Base-by-base conservation (phyloP, 2,797 vertebrate genomes). In the Molossus alvarezi region DNA sequence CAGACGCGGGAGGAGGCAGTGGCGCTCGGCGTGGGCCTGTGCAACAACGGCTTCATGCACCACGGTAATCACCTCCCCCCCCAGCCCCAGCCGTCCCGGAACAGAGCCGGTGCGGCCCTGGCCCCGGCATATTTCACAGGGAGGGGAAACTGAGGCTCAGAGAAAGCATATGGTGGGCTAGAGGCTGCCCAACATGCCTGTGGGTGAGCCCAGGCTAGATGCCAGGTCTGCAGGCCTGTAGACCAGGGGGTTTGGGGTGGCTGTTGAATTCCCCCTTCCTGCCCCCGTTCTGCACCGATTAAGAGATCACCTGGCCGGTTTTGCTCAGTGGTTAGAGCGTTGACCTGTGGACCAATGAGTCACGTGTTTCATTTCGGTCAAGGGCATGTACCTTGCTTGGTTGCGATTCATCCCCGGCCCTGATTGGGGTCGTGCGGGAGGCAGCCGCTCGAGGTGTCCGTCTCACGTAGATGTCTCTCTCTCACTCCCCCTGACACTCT, bases 31-130 rank as follows among this genome's bases (percentile, higher is more conserved):
- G 99, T 99, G 93, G 99, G 99, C 89, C 99, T 99, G 97, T 99
- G 99, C 98, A 99, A 99, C 99, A 99, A 99, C 0, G 99, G 99
- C 97, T 99, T 99, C 99, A 99, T 99, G 99, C 99, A 99, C 97
- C 99, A 99, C 0, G 99, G 99, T 99, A 98, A 99, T 33, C 41
- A 48, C 10, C 62, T 84, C 65, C 10, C 17, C 45, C 51, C 48
- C 73, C 11, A 1, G 48, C 33, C 62, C 62, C 55, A 13, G 6
- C 60, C 37, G 64, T 55, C 72, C 71, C 23, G 48, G 55, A 18
- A 10, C 15, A 11, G 23, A 55, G 25, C 83, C 48, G 14, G 33
- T 62, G 20, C 29, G 60, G 53, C 33, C 20, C 76, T 55, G 57
- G 60, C 48, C 27, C 71, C 27, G 64, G 29, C 29, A 25, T 29